Base-by-base conservation (phyloP, 2,797 vertebrate genomes). In the Cryptoblepharus egeriae region DNA sequence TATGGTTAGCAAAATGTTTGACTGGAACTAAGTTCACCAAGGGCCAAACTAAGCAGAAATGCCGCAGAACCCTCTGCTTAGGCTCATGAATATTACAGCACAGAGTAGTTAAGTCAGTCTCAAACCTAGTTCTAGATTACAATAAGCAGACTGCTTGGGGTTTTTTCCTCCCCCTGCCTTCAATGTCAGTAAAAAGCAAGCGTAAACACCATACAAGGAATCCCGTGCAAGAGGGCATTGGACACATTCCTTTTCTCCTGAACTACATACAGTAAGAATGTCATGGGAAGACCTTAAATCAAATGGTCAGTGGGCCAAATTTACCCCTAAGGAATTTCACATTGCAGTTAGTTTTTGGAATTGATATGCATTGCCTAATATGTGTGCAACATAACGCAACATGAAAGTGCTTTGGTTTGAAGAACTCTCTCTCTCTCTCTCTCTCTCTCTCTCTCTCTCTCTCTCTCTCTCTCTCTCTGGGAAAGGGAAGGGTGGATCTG, bases 1-100 rank as follows among this genome's bases (percentile, higher is more conserved):
- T 96, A 96, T 94, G 96, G 96, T 88, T 80, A 96, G 94, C 94
- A 93, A 94, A 92, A 94, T 61, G 88, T 90, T 92, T 92, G 89
- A 87, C 72, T 90, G 93, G 37, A 87, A 75, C 83, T 80, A 86
- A 84, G 89, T 71, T 58, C 85, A 71, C 22, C 3, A 87, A 81
- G 72, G 91, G 95, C 95, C 95, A 96, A 94, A 45, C 89, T 69
- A 80, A 92, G 90, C 79, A 79, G 85, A 87, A 58, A 89, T 92
- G 92, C 92, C 93, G 85, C 83, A 80, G 91, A 93, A 84, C 67
- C 84, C 85, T 95, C 93, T 95, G 94, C 89, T 94, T 88, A 94
- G 87, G 88, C 82, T 87, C 83, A 90, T 77, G 81, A 85, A 5
- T 86, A 45, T 83, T 89, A 78, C 90, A 87, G 32, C 71, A 81